Conservation (phyloP, 2,113 vertebrate genomes). For the Hucho hucho region DNA sequence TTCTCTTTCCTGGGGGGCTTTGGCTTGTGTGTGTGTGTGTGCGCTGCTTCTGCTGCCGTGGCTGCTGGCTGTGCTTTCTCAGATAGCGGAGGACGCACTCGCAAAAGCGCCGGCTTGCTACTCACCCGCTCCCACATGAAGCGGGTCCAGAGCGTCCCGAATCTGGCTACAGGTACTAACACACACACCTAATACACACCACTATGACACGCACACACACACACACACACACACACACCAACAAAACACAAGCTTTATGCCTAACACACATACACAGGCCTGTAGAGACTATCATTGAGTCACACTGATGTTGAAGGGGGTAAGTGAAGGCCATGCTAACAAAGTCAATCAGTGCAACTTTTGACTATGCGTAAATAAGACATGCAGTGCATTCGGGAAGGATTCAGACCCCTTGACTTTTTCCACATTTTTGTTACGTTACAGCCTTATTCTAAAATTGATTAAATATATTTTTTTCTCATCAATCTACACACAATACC, state of each 20-base stretch:
- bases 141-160: constrained; percentile 97
- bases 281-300: neutral
- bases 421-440: too few relatives aligned
- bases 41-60: constrained; percentile 65
- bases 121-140: constrained; percentile 94
- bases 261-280: neutral
- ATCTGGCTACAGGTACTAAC: constrained; percentile 90
- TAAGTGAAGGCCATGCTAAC: neutral
- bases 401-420: too few relatives aligned
- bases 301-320: neutral
- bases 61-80: constrained; percentile 79
- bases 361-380: too few relatives aligned
- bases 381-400: too few relatives aligned
- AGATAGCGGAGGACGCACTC: constrained; percentile 94
- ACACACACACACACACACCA: too few relatives aligned
- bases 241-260: too few relatives aligned
- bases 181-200: neutral
- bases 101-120: constrained; percentile 89
- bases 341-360: too few relatives aligned
- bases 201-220: too few relatives aligned
- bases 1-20: constrained; percentile 51
- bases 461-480: too few relatives aligned
- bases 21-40: constrained; percentile 13
- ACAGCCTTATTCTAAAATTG: too few relatives aligned
- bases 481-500: too few relatives aligned